Evolutionary conservation across 2,888 invertebrate species (phyloP), one percentile per base, ranked within the genome.

Genomic region (Acrobasis repandana): DNA sequence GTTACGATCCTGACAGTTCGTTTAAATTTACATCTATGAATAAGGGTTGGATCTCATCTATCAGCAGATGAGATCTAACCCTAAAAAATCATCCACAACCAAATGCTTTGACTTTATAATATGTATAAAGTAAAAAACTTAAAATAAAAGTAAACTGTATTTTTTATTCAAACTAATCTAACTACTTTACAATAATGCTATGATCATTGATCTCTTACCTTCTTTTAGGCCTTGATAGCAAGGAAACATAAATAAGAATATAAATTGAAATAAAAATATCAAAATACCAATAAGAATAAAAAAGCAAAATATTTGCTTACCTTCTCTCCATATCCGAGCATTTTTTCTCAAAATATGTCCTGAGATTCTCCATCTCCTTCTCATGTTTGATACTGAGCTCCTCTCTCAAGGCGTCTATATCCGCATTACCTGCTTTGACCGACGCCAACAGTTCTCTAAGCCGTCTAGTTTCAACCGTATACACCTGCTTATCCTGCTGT

Each of bases 281-380:
- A 49, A 59, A 18, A 47, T 28, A 6, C 28, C 28, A 28, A 28
- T 28, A 28, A 28, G 6, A 28, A 6, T 6, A 38, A 14, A 28
- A 63, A 60, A 36, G 49, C 54, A 59, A 16, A 47, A 18, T 15
- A 60, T 57, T 43, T 33, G 79, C 91, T 85, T 82, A 96, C 94
- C 96, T 95, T 74, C 96, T 95, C 77, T 96, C 96, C 83, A 97
- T 93, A 72, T 96, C 96, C 0, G 95, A 93, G 77, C 96, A 97
- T 77, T 96, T 96, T 74, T 95, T 93, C 75, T 97, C 97, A 76
- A 96, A 97, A 75, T 96, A 97, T 10, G 94, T 95, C 52, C 96
- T 91, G 60, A 97, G 80, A 75, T 96, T 95, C 79, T 96, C 96
- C 95, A 97, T 95, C 80, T 97, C 96, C 66, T 94, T 94, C 43